Evolutionary conservation across 2,113 vertebrate species (phyloP).

Genomic region (Oenanthe melanoleuca): DNA sequence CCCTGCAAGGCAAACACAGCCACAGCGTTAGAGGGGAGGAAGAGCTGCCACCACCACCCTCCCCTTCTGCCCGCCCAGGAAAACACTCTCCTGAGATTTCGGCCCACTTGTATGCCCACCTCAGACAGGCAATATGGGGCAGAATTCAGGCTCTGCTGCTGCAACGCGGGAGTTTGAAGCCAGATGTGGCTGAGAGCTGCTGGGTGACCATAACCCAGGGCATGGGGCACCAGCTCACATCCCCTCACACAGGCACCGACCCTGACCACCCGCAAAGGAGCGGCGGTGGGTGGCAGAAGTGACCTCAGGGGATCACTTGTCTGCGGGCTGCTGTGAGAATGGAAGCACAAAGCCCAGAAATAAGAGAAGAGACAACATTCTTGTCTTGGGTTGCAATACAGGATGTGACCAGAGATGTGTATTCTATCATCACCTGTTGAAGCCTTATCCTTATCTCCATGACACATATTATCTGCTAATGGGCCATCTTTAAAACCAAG

Average conservation of each 20-base stretch:
- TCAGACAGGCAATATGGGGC: neutral
- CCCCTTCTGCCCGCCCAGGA: neutral
- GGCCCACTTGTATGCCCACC: neutral
- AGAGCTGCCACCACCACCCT: accelerated
- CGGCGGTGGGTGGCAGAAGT: accelerated
- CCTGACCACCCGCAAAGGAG: neutral
- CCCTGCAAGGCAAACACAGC: conserved; percentile 71
- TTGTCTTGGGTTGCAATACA: too few relatives aligned
- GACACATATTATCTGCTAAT: too few relatives aligned
- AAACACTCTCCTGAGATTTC: neutral
- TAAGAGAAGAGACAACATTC: neutral
- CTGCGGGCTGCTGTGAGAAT: neutral
- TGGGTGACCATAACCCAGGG: neutral
- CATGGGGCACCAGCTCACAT: neutral
- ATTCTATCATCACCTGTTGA: too few relatives aligned
- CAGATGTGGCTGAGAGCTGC: accelerated
- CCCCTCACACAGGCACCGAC: neutral
- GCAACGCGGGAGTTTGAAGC: accelerated
- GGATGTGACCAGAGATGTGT: too few relatives aligned
- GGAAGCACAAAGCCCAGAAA: neutral
- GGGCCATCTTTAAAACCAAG: too few relatives aligned
- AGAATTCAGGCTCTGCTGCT: neutral
- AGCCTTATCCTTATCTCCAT: too few relatives aligned
- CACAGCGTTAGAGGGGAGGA: accelerated
- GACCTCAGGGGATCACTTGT: neutral